Conservation (phyloP, 2,888 invertebrate species). For the Amphipyra berbera region DNA sequence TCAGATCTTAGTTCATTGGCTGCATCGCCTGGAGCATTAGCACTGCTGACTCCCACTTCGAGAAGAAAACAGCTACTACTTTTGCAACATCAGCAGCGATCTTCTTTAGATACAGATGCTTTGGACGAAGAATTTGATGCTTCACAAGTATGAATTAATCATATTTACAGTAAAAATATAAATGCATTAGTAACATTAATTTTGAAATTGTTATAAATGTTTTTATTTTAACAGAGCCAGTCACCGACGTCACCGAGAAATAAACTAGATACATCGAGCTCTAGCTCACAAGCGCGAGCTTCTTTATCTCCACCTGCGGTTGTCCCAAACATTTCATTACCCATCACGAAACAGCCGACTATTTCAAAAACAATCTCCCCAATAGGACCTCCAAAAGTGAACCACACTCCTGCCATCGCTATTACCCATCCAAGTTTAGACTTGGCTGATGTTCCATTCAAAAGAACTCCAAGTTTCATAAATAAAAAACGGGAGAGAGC, state of each 20-base stretch:
- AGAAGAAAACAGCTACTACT: slow-evolving; percentile 93
- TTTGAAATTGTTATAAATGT: slow-evolving; percentile 7
- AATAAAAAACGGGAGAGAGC: slow-evolving; percentile 88
- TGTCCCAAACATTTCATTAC: slow-evolving; percentile 81
- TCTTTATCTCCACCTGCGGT: slow-evolving; percentile 86
- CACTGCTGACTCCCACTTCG: slow-evolving; percentile 94
- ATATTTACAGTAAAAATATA: background rate
- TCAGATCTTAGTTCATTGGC: slow-evolving; percentile 88
- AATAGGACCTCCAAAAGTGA: slow-evolving; percentile 73
- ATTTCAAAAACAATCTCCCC: slow-evolving; percentile 78
- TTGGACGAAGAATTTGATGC: slow-evolving; percentile 93
- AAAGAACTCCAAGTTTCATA: slow-evolving; percentile 86
- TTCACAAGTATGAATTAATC: slow-evolving; percentile 83
- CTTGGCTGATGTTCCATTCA: slow-evolving; percentile 85
- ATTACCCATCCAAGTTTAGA: slow-evolving; percentile 90
- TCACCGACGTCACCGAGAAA: slow-evolving; percentile 88
- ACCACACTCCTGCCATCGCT: slow-evolving; percentile 89
- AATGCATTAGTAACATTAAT: no score
- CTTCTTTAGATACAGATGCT: slow-evolving; percentile 95
- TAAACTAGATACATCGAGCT: slow-evolving; percentile 83
- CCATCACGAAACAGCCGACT: slow-evolving; percentile 86
- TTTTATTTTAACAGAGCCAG: slow-evolving; percentile 77
- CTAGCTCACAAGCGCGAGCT: slow-evolving; percentile 77
- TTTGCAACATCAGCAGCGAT: slow-evolving; percentile 95
- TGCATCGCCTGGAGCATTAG: slow-evolving; percentile 88